Percentiles rank a stretch among this genome's conserved stretches.
Evolutionary conservation across 2,113 vertebrate genomes (phyloP).

Genomic region (Tonatia bakeri): DNA sequence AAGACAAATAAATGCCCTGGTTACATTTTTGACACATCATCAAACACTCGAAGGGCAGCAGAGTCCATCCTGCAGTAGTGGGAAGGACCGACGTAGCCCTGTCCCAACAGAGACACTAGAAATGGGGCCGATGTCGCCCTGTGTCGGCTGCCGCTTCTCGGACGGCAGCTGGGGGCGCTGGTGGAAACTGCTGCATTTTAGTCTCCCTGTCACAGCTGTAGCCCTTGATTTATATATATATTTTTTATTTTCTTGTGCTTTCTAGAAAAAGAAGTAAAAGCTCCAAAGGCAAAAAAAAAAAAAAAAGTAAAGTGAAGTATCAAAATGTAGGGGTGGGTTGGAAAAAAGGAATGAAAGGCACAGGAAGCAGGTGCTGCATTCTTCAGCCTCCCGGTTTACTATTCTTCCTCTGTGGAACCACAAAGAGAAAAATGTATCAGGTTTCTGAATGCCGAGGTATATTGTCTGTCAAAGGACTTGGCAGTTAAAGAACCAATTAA

Average conservation of each 20-base stretch:
- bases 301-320: not conserved
- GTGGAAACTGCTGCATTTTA: not conserved
- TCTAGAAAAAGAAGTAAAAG: not conserved
- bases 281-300: not conserved
- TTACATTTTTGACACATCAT: not conserved
- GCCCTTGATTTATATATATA: not conserved
- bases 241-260: not conserved
- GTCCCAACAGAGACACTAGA: not conserved
- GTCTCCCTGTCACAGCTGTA: not conserved
- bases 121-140: not conserved
- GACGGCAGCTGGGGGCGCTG: not conserved
- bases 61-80: not conserved
- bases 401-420: slow-evolving; percentile 24
- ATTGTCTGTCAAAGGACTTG: slow-evolving; percentile 45
- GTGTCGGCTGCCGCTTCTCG: not conserved
- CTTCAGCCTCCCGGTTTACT: not conserved
- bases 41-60: not conserved
- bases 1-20: not conserved
- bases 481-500: slow-evolving; percentile 56
- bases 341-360: not conserved
- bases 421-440: slow-evolving; percentile 40
- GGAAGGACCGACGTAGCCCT: not conserved
- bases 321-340: not conserved
- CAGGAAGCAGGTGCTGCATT: not conserved
- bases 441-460: not conserved